A percentile compares a stretch with the other conserved stretches of the same genome.
phyloP scores from a whole-genome alignment of 2,113 vertebrate genomes.

The Columbina picui region DNA sequence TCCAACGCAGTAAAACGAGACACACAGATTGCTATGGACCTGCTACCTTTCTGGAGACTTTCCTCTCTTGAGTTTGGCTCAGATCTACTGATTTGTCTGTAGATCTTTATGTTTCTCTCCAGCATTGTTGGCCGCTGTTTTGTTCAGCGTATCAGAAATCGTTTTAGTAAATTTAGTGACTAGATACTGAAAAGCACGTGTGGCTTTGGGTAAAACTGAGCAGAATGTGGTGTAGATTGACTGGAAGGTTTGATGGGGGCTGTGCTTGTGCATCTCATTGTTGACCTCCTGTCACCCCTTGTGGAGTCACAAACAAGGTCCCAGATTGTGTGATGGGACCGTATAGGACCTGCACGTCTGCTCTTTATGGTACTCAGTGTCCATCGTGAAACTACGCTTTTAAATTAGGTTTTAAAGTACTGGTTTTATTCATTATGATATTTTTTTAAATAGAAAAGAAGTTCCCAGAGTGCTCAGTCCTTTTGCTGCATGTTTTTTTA shows the following conservation, averaged over 20 bases:
- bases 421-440: neutral
- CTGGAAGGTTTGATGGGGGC: neutral
- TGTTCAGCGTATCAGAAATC: neutral
- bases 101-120: neutral
- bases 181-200: neutral
- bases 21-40: rapidly evolving
- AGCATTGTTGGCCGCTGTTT: neutral
- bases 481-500: neutral
- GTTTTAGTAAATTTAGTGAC: neutral
- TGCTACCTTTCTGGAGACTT: neutral
- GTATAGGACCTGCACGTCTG: neutral
- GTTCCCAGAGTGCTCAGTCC: neutral
- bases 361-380: neutral
- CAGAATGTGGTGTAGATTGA: neutral
- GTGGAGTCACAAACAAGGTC: neutral
- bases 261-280: neutral
- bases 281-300: neutral
- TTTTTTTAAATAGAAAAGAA: neutral
- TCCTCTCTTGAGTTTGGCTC: neutral
- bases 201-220: neutral
- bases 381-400: neutral
- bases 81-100: neutral
- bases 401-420: neutral
- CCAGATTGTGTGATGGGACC: neutral
- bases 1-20: neutral